Base-by-base conservation (phyloP, 2,888 invertebrate species). In the Odontothrips loti region DNA sequence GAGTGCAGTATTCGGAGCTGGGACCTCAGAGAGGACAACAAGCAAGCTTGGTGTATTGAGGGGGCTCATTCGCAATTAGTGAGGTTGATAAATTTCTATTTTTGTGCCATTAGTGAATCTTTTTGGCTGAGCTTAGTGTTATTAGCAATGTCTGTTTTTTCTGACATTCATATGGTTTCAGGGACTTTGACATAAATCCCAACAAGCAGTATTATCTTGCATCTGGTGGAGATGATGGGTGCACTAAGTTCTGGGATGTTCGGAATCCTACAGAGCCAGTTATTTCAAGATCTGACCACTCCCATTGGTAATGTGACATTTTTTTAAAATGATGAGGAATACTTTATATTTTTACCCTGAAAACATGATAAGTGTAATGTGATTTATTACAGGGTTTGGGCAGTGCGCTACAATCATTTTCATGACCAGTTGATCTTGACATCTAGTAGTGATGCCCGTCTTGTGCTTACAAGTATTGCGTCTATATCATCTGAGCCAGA, bases 111-210 rank as follows among this genome's bases (percentile, higher is more conserved):
- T 43, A 48, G 47, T 63, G 75, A 58, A 79, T 47, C 79, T 79
- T 79, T 79, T 15, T 81, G 81, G 79, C 75, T 43, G 75, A 47
- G 34, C 34, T 43, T 43, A 6, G n/a, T 51, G 51, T 58, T 58
- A 6, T 58, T 58, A 58, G 20, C 0, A 51, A 20, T 15, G 15
- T 58, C 15, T 12, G 4, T 58, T 11, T 58, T 58, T 17, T 58
- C n/a, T 58, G 15, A 58, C 17, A 15, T 58, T n/a, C n/a, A n/a
- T n/a, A 58, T 43, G n/a, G 47, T 81, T 84, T 20, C 80, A 85
- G 98, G 81, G 96, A 97, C 86, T 87, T 99, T 68, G 99, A 99
- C 88, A 98, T 97, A 86, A 99, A 99, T 88, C 96, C 97, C n/a
- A 99, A 99, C 88, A 95, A 96, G 87, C 98, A 97, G 85, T 98